These are phyloP conservation scores for Atherinosoma microstoma DNA, from an alignment of 2,797 vertebrate genomes.

Conservation along the genomic window DNA sequence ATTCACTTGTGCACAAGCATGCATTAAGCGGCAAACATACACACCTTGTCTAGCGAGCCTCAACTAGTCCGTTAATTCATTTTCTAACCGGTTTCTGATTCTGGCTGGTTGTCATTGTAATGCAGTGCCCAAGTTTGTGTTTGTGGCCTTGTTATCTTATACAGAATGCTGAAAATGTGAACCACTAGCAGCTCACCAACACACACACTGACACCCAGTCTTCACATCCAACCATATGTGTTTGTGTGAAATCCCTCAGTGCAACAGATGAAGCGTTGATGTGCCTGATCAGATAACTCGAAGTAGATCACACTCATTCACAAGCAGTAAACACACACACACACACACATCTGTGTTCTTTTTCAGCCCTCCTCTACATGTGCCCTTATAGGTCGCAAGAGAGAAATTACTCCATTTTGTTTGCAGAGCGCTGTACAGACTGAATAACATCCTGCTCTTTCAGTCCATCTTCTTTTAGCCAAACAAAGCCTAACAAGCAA, in stretches of 20 bases:
- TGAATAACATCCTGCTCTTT: constrained; percentile 75
- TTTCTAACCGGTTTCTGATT: constrained; percentile 40
- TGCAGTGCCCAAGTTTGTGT: constrained; percentile 61
- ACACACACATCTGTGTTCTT: constrained; percentile 56
- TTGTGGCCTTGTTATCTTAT: constrained; percentile 72
- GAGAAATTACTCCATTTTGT: constrained; percentile 48
- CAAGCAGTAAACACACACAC: constrained; percentile 24
- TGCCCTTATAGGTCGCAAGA: constrained; percentile 70
- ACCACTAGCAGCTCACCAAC: constrained; percentile 62
- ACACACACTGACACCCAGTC: constrained; percentile 28
- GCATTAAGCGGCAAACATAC: constrained; percentile 16
- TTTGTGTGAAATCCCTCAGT: constrained; percentile 61
- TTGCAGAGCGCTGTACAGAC: constrained; percentile 80
- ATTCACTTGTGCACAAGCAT: constrained; percentile 18
- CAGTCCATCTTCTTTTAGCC: constrained; percentile 65
- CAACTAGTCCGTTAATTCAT: constrained; percentile 30
- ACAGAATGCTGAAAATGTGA: constrained; percentile 59
- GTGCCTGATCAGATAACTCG: constrained; percentile 88
- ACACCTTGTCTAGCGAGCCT: constrained; percentile 23
- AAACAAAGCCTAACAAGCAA: constrained; percentile 71
- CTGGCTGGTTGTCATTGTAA: constrained; percentile 54
- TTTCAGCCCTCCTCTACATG: constrained; percentile 83
- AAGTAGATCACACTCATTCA: constrained; percentile 62
- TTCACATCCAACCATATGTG: constrained; percentile 49
- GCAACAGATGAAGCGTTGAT: constrained; percentile 72